Evolutionary conservation across 2,797 vertebrate genomes (phyloP), one percentile per base, ranked within the genome.

Genomic region (Arrhamphus sclerolepis): DNA sequence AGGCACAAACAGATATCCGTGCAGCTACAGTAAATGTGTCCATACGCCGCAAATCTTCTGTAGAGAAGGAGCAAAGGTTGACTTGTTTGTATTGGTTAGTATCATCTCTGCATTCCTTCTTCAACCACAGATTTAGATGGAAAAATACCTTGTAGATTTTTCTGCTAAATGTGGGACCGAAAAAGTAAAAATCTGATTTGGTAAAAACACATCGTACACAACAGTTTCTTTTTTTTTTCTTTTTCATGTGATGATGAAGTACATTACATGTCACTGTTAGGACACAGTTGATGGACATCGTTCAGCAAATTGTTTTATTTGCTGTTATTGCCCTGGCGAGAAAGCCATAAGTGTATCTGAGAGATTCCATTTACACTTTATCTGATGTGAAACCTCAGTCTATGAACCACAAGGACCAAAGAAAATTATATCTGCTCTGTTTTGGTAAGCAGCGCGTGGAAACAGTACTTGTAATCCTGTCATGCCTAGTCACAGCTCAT

Each of bases 361-460:
- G 78, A 74, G 73, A 79, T 83, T 84, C 78, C 81, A 86, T 89
- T 88, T 87, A 82, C 75, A 71, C 72, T 65, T 78, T 85, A 83
- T 87, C 84, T 76, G 72, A 76, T 82, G 71, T 53, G 60, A 81
- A 53, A 62, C 71, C 56, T 59, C 39, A 40, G 62, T 74, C 58
- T 63, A 40, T 85, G 82, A 88, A 77, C 85, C 86, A 82, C 65
- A 46, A 16, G 20, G 39, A 78, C 56, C 62, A 61, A 62, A 68
- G 70, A 59, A 66, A 77, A 54, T 51, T 57, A 59, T 53, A 80
- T 61, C 62, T 10, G 11, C 6, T 58, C 17, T 80, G 66, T 56
- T 66, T 53, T n/a, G 2, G 53, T 54, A 56, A 59, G 61, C 66
- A 64, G 72, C 70, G 57, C 61, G 74, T 83, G 71, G 76, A 78